Percentiles rank a stretch among this genome's conserved stretches.
phyloP scores from a whole-genome alignment of 1,140 invertebrate species.

The Homarus americanus region DNA sequence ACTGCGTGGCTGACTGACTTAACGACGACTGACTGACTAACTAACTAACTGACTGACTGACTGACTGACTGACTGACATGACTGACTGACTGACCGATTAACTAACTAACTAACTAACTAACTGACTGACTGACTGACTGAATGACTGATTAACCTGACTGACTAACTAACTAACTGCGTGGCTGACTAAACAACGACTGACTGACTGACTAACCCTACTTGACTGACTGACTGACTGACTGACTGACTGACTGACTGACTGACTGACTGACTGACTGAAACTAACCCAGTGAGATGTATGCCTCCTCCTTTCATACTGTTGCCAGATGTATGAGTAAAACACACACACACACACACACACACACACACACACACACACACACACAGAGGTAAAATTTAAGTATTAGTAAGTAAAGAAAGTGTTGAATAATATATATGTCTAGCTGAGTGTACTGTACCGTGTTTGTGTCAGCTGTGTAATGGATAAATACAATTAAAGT shows the following conservation, averaged over 20 bases:
- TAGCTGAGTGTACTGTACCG: too few species aligned
- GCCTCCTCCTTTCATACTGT: too few species aligned
- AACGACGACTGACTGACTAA: not conserved
- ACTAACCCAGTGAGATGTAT: not conserved
- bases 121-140: not conserved
- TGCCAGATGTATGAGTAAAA: too few species aligned
- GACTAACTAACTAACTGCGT: not conserved
- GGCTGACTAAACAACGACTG: not conserved
- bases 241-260: slow-evolving; percentile 23
- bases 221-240: slow-evolving; percentile 18
- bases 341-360: too few species aligned
- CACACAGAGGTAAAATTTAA: too few species aligned
- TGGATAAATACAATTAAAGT: too few species aligned
- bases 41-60: not conserved
- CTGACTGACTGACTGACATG: not conserved
- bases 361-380: too few species aligned
- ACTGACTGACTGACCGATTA: not conserved
- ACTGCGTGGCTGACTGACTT: not conserved
- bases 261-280: slow-evolving; percentile 1
- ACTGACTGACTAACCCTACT: not conserved
- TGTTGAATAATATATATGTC: too few species aligned
- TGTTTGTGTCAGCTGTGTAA: too few species aligned
- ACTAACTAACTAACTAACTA: not conserved
- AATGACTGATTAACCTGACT: not conserved
- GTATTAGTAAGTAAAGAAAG: too few species aligned